Evolutionary conservation across 2,888 invertebrate species (phyloP).

Genomic region (Habroteleia sp.): DNA sequence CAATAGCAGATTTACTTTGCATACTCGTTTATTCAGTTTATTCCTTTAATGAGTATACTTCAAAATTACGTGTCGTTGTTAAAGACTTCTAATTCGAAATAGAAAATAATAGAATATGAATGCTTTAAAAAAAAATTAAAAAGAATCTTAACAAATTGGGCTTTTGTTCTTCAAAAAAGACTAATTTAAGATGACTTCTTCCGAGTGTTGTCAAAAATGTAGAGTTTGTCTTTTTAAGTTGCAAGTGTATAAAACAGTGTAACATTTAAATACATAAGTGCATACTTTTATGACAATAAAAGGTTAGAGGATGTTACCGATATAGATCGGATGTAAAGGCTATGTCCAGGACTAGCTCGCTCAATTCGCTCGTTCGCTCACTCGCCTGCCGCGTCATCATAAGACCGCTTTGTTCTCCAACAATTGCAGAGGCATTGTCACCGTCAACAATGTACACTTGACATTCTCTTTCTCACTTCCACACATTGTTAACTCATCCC

Average conservation of each 20-base stretch:
- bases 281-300: slow-evolving; percentile 14
- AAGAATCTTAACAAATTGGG: no score
- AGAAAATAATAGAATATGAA: no score
- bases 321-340: slow-evolving; percentile 59
- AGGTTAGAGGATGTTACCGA: slow-evolving; percentile 32
- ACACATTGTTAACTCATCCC: slow-evolving; percentile 75
- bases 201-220: no score
- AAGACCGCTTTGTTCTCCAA: slow-evolving; percentile 81
- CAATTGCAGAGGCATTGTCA: slow-evolving; percentile 81
- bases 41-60: slow-evolving; percentile 1
- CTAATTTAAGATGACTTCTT: no score
- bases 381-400: slow-evolving; percentile 80
- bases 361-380: slow-evolving; percentile 72
- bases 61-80: no score
- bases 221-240: no score
- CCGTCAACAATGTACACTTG: slow-evolving; percentile 81
- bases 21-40: no score
- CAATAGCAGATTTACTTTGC: no score
- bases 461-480: slow-evolving; percentile 79
- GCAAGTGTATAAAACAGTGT: no score
- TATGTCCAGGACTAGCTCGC: slow-evolving; percentile 74
- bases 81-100: no score
- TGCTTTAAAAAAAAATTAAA: no score
- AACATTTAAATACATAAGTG: neutral
- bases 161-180: no score